phyloP scores from a whole-genome alignment of 2,113 vertebrate genomes.

The Halichoerus grypus region DNA sequence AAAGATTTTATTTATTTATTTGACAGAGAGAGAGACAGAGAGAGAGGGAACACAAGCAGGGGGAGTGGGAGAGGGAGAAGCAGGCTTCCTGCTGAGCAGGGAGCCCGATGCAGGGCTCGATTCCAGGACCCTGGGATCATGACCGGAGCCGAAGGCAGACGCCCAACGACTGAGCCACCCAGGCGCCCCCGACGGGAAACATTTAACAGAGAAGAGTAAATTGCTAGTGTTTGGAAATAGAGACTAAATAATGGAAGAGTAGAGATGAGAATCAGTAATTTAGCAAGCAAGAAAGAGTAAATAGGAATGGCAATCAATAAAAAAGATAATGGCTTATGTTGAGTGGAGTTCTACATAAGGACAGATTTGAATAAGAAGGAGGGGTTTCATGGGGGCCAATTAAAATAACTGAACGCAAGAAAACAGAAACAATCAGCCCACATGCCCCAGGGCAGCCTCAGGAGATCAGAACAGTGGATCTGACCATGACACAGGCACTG shows the following conservation, averaged over 20 bases:
- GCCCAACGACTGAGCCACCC: no score
- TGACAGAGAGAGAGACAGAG: no score
- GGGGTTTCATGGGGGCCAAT: not conserved
- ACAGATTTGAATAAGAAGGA: not conserved
- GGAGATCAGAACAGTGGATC: not conserved
- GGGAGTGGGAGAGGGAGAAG: no score
- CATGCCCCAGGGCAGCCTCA: not conserved
- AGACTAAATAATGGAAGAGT: not conserved
- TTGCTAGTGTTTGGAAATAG: not conserved
- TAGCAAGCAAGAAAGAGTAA: not conserved
- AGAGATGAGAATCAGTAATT: not conserved
- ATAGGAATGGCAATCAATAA: not conserved
- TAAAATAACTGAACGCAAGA: not conserved
- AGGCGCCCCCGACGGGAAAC: not conserved
- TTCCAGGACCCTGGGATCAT: no score
- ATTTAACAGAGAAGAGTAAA: not conserved
- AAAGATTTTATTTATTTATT: no score
- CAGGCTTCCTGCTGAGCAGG: no score
- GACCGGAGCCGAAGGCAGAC: no score
- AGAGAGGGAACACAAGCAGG: no score
- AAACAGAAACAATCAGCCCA: not conserved
- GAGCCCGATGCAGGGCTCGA: no score
- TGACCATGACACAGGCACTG: not conserved
- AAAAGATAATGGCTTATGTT: not conserved
- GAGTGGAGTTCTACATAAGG: not conserved